These are phyloP conservation scores for Columba janthina DNA, from an alignment of 2,113 vertebrate species.

Conservation along the genomic window DNA sequence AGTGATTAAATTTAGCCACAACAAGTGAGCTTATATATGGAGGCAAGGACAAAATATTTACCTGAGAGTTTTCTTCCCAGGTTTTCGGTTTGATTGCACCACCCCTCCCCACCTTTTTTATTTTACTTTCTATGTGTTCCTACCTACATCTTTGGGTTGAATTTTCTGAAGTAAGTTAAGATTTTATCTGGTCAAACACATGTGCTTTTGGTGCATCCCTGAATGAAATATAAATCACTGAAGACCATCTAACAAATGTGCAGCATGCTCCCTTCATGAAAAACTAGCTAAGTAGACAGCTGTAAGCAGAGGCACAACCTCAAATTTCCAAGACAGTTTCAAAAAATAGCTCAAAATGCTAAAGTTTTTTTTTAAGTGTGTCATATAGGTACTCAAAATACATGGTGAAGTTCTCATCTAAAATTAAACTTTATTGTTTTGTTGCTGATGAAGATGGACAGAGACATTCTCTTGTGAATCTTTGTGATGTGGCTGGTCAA, in stretches of 20 bases:
- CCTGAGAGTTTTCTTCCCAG: background rate
- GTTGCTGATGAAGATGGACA: background rate
- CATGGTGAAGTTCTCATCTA: background rate
- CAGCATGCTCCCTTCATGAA: background rate
- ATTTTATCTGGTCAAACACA: background rate
- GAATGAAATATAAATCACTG: background rate
- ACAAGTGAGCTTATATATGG: background rate
- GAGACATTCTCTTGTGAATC: background rate
- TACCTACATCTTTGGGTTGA: background rate
- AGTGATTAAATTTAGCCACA: background rate
- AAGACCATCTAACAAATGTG: background rate
- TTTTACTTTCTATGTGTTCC: background rate
- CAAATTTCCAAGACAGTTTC: background rate
- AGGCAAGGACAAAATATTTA: background rate
- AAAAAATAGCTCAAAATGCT: background rate
- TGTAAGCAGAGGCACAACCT: background rate
- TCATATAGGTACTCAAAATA: background rate
- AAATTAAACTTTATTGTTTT: background rate
- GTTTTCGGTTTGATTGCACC: background rate
- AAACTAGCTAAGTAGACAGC: background rate
- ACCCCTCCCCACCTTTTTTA: accelerated
- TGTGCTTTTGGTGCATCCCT: background rate
- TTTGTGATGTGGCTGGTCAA: background rate
- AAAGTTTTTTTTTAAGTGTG: background rate
- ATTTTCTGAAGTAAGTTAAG: background rate